These are phyloP conservation scores for Leptogaster cylindrica DNA, from an alignment of 2,888 invertebrate genomes.

Conservation along the genomic window DNA sequence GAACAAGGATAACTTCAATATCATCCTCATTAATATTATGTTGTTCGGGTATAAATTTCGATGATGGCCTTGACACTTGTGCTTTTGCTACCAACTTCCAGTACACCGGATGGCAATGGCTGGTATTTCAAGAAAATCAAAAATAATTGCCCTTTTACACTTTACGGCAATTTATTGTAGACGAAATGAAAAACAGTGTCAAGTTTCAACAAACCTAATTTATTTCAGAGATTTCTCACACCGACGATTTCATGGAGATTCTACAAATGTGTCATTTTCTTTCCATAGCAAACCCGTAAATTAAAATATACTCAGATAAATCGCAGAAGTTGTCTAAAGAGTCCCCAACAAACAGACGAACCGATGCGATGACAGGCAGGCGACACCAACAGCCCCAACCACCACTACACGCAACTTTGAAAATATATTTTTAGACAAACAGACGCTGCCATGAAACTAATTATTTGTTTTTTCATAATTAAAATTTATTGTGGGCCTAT, in stretches of 20 bases:
- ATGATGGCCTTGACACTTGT: not conserved
- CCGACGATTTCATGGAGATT: not conserved
- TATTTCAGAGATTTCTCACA: slow-evolving; percentile 20
- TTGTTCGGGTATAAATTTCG: slow-evolving; percentile 16
- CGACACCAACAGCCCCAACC: slow-evolving; percentile 21
- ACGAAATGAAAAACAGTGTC: too few relatives aligned
- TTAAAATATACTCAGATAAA: slow-evolving; percentile 25
- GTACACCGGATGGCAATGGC: not conserved
- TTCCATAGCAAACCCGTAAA: slow-evolving; percentile 28
- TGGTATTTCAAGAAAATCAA: not conserved
- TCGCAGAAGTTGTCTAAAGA: slow-evolving; percentile 21
- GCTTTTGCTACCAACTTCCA: not conserved
- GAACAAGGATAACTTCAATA: slow-evolving; percentile 6
- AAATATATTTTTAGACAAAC: slow-evolving; percentile 12
- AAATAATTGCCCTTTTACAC: slow-evolving; percentile 7
- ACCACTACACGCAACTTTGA: not conserved
- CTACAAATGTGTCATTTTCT: not conserved
- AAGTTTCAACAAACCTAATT: not conserved
- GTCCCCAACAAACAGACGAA: not conserved
- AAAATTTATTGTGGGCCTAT: slow-evolving; percentile 34
- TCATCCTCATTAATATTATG: slow-evolving; percentile 24
- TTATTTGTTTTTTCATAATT: slow-evolving; percentile 38
- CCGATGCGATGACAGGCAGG: slow-evolving; percentile 14
- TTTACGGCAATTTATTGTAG: not conserved
- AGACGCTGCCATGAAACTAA: slow-evolving; percentile 6